Base-by-base conservation (phyloP, 1,140 invertebrate species). In the Liolophura sinensis region DNA sequence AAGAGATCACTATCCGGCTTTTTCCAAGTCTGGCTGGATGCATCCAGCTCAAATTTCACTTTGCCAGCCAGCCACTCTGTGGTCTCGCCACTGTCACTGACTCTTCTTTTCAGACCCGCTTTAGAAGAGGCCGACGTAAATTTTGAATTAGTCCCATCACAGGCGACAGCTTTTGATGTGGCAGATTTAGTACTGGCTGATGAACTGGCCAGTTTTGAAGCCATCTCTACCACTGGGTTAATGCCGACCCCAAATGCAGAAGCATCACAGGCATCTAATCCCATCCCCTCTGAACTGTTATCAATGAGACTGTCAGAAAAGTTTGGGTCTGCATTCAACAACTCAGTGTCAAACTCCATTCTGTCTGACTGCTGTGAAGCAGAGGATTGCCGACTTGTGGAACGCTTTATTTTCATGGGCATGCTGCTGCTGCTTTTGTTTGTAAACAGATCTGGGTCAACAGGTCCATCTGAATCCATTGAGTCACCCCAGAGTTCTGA, bases 401-500 rank as follows among this genome's bases (percentile, higher is more conserved):
- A 69, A 70, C 69, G 67, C 60, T 67, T 64, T 69, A 49, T 57
- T 51, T 57, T 56, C 64, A 27, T 40, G 31, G 67, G 64, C 48
- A 59, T 49, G 52, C 65, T 63, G 58, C 54, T 66, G 48, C 62
- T 58, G 27, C 18, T 58, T 58, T 54, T 49, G 27, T 48, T 70
- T 65, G 56, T 54, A 59, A 61, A 68, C 47, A 57, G 61, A 47
- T 64, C 67, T 31, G 65, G 72, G 69, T 72, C 68, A 62, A 67
- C 72, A 60, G 69, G 62, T 66, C 67, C 69, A 56, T 66, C 69
- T 70, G 71, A 76, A 73, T 79, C 78, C 69, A 76, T 73, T 72
- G 77, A 78, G 74, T 77, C 76, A 64, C 66, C 73, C 73, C 77
- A 75, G 72, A 76, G 67, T 46, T 63, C 54, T 58, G 64, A 49